Evolutionary conservation across 2,797 vertebrate genomes (phyloP).

Genomic region (Esox masquinongy): DNA sequence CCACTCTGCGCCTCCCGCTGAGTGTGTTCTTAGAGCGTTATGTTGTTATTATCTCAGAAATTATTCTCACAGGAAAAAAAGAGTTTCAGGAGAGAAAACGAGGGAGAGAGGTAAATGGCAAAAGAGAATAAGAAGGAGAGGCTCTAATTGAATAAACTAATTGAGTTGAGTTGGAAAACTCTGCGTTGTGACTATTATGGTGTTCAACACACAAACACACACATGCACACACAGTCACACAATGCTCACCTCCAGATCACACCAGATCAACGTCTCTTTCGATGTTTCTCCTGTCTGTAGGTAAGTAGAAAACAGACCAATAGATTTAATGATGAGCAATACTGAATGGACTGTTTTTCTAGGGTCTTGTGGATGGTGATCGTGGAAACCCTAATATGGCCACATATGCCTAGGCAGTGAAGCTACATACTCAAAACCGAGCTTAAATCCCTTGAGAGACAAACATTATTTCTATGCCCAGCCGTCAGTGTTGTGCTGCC

Average conservation of each 20-base stretch:
- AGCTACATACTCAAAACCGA: too few relatives aligned
- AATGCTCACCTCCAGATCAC: neutral
- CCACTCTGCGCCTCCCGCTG: conserved; percentile 17
- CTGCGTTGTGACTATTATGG: neutral
- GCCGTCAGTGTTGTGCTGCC: too few relatives aligned
- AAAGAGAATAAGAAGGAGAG: neutral
- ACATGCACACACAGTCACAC: neutral
- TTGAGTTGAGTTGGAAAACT: neutral
- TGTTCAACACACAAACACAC: neutral
- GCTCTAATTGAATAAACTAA: neutral
- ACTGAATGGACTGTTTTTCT: too few relatives aligned
- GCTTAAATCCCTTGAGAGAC: too few relatives aligned
- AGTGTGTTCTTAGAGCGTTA: neutral
- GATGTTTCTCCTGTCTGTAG: too few relatives aligned
- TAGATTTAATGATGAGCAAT: too few relatives aligned
- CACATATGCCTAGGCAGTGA: too few relatives aligned
- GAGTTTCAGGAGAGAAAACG: neutral
- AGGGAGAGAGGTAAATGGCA: neutral
- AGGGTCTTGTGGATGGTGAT: too few relatives aligned
- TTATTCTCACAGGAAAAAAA: neutral
- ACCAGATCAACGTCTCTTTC: too few relatives aligned
- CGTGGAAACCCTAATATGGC: too few relatives aligned
- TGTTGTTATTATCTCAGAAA: neutral
- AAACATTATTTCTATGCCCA: too few relatives aligned
- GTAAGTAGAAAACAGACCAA: too few relatives aligned